Base-by-base conservation (phyloP, 2,113 vertebrate species). In the Chaetura pelagica region DNA sequence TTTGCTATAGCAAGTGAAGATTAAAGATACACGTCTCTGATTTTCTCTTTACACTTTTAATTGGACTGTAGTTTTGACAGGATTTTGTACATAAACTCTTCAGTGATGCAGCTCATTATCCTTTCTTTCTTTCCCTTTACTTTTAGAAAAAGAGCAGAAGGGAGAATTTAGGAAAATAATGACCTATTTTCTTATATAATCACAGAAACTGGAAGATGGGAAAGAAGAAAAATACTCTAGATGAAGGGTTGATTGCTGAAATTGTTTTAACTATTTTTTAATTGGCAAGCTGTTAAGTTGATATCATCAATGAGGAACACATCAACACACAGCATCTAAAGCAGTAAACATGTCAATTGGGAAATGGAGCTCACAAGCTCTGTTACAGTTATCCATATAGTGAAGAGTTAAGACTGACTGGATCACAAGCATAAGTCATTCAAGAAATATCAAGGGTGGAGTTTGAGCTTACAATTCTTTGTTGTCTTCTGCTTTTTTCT, bases 201-300 rank as follows among this genome's bases (percentile, higher is more conserved):
- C 27, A 87, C 30, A 66, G 73, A 35, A 95, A 64, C 0, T 79
- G 54, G 20, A 46, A 79, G 34, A 46, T 85, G 49, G 49, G 16
- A 86, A 86, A 34, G 26, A 27, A 75, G 69, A 63, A 79, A 3
- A 69, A 57, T 18, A 76, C 54, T 90, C 35, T 57, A 91, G 77
- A 87, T 94, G 87, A 87, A 77, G 44, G 10, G 27, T 61, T 96
- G 90, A 94, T 96, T 96, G 82, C 77, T 82, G 62, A 93, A 97
- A 96, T 97, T 84, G 88, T 92, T 95, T 76, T 93, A 95, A 94
- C 81, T 93, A 23, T 87, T 58, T 95, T 84, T 95, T 96, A 95
- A 96, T 93, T 94, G 89, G 74, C 46, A 87, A 72, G 66, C 58
- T 94, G 67, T 94, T 95, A 84, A 87, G 89, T 76, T 89, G 76